Evolutionary conservation across 2,888 invertebrate species (phyloP).

Genomic region (Ectemnius cavifrons): DNA sequence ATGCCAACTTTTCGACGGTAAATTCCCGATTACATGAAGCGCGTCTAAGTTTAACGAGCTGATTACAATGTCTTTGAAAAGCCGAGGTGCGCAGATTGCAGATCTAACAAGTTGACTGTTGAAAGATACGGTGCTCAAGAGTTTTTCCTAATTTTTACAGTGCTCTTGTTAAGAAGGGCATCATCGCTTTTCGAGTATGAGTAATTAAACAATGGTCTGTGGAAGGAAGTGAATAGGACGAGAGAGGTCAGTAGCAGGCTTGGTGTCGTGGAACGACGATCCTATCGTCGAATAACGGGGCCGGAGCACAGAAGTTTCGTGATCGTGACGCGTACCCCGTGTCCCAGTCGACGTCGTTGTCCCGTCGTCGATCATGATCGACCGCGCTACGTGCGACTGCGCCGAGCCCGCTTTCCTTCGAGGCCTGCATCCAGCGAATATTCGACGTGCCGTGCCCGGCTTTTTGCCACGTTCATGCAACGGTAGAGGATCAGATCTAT

Average conservation of each 20-base stretch:
- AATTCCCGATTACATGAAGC: conserved; percentile 12
- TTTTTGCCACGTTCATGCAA: conserved; percentile 15
- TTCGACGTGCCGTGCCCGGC: conserved; percentile 30
- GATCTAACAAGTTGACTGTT: no score
- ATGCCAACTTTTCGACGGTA: not conserved
- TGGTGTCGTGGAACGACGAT: conserved; percentile 65
- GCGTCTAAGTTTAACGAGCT: conserved; percentile 18
- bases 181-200: no score
- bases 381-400: conserved; percentile 49
- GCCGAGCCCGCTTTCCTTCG: conserved; percentile 24
- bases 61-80: not conserved
- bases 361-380: conserved; percentile 70
- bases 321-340: conserved; percentile 70
- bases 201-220: no score
- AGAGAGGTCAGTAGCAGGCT: conserved; percentile 11
- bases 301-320: conserved; percentile 72
- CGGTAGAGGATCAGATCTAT: conserved; percentile 1
- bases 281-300: conserved; percentile 75
- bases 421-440: conserved; percentile 43
- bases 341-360: conserved; percentile 60
- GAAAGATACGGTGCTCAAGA: no score
- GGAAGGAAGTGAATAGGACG: conserved; percentile 14
- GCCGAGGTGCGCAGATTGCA: not conserved
- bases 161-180: no score
- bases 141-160: no score